Evolutionary conservation across 2,113 vertebrate genomes (phyloP), one percentile per base, ranked within the genome.

Genomic region (Guaruba guarouba): DNA sequence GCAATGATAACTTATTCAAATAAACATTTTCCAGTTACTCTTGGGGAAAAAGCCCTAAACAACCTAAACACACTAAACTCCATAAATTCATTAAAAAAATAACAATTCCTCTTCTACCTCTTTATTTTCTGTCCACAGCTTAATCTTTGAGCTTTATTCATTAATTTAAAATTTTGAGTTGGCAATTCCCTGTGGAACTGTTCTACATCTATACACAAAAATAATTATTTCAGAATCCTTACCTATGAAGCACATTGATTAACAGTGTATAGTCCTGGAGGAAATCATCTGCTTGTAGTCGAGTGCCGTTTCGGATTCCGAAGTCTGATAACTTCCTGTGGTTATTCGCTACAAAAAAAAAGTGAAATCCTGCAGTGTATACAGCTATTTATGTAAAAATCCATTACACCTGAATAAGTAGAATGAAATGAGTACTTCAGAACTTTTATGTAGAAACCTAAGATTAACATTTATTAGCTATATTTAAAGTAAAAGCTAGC

Each of bases 191-290:
- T 7, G n/a, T 75, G 62, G 29, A 88, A 66, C 39, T 55, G 41
- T 51, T 75, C 25, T 43, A 13, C 29, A 33, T 9, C 33, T 3
- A 31, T 2, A 44, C 4, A 83, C 25, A 76, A 33, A 81, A n/a
- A 19, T 4, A 24, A 43, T 33, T 24, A 33, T 43, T 70, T 67
- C 37, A 33, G 18, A 82, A 29, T 62, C 57, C 97, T 87, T 95
- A 99, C 99, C 98, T 98, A 87, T 99, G 99, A 88, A 99, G 97
- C 69, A 99, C 97, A 59, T 99, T 99, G 74, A 99, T 97, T 92
- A 99, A 95, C 88, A 99, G 98, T 1, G 99, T 99, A 77, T 99
- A 99, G 97, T 99, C 99, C 96, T 99, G 99, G 28, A 99, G 98
- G 96, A 99, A 99, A 96, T 99, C 99, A 7, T 99, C 99, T 20